A percentile compares a stretch with the other conserved stretches of the same genome.
Evolutionary conservation across 2,113 vertebrate genomes (phyloP).

Genomic region (Salvator merianae): DNA sequence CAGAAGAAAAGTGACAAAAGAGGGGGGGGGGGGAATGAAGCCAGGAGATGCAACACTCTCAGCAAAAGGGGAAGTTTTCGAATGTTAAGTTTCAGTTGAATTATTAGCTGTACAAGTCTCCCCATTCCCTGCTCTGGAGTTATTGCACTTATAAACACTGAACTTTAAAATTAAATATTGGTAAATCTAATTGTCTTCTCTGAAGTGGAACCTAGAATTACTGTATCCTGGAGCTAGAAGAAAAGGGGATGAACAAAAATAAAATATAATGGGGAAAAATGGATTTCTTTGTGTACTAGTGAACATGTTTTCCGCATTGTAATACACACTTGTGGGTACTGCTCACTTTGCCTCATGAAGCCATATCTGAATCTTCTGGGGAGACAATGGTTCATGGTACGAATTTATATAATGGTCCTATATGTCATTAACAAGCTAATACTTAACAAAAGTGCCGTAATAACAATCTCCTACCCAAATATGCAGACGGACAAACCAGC

Average conservation of each 20-base stretch:
- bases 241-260: background rate
- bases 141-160: slow-evolving; percentile 58
- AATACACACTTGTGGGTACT: too few species aligned
- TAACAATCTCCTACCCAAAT: too few species aligned
- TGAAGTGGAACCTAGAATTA: slow-evolving; percentile 60
- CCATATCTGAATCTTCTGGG: too few species aligned
- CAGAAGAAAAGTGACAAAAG: slow-evolving; percentile 50
- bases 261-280: background rate
- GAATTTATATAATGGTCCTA: too few species aligned
- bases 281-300: slow-evolving; percentile 16
- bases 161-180: slow-evolving; percentile 71
- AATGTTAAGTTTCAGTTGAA: slow-evolving; percentile 60
- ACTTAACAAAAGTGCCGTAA: too few species aligned
- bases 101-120: slow-evolving; percentile 48
- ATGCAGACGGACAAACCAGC: too few species aligned
- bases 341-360: too few species aligned
- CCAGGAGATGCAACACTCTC: background rate
- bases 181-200: slow-evolving; percentile 69
- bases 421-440: too few species aligned
- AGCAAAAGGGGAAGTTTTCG: slow-evolving; percentile 36
- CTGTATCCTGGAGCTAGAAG: slow-evolving; percentile 48
- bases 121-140: slow-evolving; percentile 22
- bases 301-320: background rate
- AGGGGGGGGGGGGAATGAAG: slow-evolving; percentile 30
- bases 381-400: too few species aligned